Evolutionary conservation across 2,888 invertebrate species (phyloP), one percentile per base, ranked within the genome.

Genomic region (Uloborus plumipes): DNA sequence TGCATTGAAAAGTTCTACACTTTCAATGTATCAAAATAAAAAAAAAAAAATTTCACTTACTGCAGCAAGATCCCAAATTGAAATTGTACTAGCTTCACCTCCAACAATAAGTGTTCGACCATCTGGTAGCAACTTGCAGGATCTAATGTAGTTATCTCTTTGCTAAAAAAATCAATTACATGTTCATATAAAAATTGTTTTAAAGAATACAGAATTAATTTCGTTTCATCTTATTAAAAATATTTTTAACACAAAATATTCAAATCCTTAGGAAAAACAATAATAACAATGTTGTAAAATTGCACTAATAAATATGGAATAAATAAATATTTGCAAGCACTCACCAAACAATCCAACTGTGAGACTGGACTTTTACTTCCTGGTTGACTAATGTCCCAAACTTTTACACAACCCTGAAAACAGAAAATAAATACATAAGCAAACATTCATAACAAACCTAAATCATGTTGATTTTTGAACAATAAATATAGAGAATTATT

Each of bases 121-220:
- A 89, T 98, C 98, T 0, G 96, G 96, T 78, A 98, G 91, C 47
- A 99, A 91, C 90, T 98, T 98, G 86, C 98, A 98, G 47, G 97
- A 97, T 84, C 97, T 92, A 87, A 99, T 98, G 91, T 98, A 98
- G 91, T 97, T 97, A 89, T 98, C 98, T 71, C 96, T 91, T 93
- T 97, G 97, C 93, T 84, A 31, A 2, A 76, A 82, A 11, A 49
- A 62, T 69, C 18, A 49, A 72, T 58, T 13, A 50, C 13, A 31
- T 69, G 26, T 31, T 6, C 9, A 58, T 14, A 55, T 26, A 55
- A 1, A 31, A 18, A 39, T 18, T 11, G 39, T n/a, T n/a, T n/a
- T n/a, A 16, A 67, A 1, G 6, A 16, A 58, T 18, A 31, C 26
- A 51, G 11, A 39, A 11, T 39, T 9, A 7, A 39, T 39, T 11